Evolutionary conservation across 2,888 invertebrate genomes (phyloP).

Genomic region (Lochmaea crataegi): DNA sequence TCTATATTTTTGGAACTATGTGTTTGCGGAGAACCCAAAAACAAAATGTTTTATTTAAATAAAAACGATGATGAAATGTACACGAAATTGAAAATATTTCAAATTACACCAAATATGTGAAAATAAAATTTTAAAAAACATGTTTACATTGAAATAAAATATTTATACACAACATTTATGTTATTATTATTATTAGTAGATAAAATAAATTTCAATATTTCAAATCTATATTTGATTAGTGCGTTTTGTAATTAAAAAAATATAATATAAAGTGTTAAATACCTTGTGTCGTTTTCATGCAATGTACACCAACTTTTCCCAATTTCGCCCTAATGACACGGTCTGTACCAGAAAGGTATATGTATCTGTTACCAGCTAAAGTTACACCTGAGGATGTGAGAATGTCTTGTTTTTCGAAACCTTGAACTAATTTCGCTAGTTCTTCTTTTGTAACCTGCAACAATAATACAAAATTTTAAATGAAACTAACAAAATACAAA

Average conservation of each 20-base stretch:
- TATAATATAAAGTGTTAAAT: slow-evolving; percentile 53
- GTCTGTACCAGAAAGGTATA: slow-evolving; percentile 95
- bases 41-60: too few species aligned
- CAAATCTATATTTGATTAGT: too few species aligned
- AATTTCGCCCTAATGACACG: slow-evolving; percentile 93
- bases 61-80: too few species aligned
- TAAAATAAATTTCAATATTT: too few species aligned
- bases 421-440: slow-evolving; percentile 88
- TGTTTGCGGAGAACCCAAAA: too few species aligned
- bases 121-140: too few species aligned
- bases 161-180: too few species aligned
- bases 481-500: background rate
- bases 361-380: slow-evolving; percentile 92
- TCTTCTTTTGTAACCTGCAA: slow-evolving; percentile 91
- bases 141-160: too few species aligned
- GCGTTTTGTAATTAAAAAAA: background rate
- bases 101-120: too few species aligned
- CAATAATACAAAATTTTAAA: slow-evolving; percentile 40
- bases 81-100: too few species aligned
- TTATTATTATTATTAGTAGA: too few species aligned
- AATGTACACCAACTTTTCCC: slow-evolving; percentile 93
- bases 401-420: slow-evolving; percentile 90
- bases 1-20: too few species aligned
- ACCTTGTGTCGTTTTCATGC: slow-evolving; percentile 97
- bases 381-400: slow-evolving; percentile 92